Conservation (phyloP, 2,797 vertebrate genomes). For the Eulemur rubriventer region DNA sequence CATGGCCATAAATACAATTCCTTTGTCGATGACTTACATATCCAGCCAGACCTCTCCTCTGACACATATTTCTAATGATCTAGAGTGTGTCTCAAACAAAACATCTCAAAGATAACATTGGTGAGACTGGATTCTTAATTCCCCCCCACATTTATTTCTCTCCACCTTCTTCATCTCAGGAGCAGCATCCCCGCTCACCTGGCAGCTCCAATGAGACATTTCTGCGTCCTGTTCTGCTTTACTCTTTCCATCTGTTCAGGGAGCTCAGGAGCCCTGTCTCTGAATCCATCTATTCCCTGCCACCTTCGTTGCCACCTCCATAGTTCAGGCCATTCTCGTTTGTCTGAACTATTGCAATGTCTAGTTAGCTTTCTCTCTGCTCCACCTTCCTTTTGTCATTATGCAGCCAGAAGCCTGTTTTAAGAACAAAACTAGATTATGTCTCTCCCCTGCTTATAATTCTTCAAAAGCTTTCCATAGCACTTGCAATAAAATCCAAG, state of each 20-base stretch:
- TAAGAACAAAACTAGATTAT: neutral
- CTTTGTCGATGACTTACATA: neutral
- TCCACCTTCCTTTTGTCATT: neutral
- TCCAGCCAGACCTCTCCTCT: neutral
- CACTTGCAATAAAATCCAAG: neutral
- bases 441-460: neutral
- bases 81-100: neutral
- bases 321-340: neutral
- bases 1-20: neutral
- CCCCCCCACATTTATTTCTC: neutral
- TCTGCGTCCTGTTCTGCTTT: accelerated
- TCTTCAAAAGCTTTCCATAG: neutral
- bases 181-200: accelerated
- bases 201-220: neutral
- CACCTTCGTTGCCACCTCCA: accelerated
- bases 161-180: neutral
- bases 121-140: neutral
- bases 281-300: neutral
- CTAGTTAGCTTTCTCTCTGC: neutral
- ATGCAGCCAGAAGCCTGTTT: neutral
- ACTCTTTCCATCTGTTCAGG: neutral
- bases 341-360: neutral
- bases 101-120: neutral
- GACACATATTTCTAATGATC: neutral
- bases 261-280: neutral